A percentile compares a stretch with the other conserved stretches of the same genome.
Conservation (phyloP, 1,140 invertebrate genomes). For the Ceratitis capitata region DNA sequence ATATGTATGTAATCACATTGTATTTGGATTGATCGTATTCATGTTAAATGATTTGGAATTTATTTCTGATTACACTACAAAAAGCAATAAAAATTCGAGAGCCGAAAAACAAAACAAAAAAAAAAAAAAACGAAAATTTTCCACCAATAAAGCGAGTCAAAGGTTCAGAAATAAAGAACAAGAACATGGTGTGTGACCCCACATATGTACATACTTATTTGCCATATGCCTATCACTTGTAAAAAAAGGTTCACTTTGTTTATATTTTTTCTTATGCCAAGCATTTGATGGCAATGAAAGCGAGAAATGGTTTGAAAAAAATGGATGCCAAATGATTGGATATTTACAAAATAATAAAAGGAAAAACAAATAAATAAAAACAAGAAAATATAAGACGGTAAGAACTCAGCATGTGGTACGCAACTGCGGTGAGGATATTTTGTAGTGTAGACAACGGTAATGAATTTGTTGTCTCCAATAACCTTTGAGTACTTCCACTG, state of each 20-base stretch:
- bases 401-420: background rate
- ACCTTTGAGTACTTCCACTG: background rate
- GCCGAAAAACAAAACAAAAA: background rate
- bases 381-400: background rate
- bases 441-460: background rate
- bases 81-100: background rate
- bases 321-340: background rate
- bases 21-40: background rate
- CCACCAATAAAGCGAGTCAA: background rate
- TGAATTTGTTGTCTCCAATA: background rate
- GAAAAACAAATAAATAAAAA: background rate
- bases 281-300: background rate
- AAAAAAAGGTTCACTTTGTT: background rate
- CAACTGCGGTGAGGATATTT: background rate
- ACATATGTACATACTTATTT: background rate
- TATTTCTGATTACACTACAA: background rate
- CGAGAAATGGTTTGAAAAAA: background rate
- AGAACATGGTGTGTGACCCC: background rate
- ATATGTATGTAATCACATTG: background rate
- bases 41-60: constrained; percentile 31
- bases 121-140: background rate
- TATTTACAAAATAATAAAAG: background rate
- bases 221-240: background rate
- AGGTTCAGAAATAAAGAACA: background rate
- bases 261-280: background rate